phyloP scores from a whole-genome alignment of 2,113 vertebrate species.

The Chloropsis cyanopogon region DNA sequence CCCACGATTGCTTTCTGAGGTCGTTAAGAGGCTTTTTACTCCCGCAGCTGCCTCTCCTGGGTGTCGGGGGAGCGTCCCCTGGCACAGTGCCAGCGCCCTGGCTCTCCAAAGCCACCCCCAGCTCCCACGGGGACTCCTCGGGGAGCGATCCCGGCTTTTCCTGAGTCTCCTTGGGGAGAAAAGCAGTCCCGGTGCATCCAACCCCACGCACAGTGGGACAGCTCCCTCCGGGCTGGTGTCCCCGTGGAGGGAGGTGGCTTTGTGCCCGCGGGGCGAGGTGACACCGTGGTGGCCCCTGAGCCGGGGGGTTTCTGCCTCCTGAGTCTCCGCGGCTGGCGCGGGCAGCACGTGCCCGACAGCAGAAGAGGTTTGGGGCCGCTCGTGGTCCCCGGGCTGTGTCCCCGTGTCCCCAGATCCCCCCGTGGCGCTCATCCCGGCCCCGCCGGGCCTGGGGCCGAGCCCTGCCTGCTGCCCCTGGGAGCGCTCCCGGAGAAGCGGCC shows the following conservation, averaged over 20 bases:
- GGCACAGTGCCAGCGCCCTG: neutral
- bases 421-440: neutral
- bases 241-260: neutral
- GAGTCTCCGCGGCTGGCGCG: neutral
- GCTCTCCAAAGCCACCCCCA: neutral
- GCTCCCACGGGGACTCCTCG: rapidly evolving
- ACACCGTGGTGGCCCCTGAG: rapidly evolving
- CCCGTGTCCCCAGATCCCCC: rapidly evolving
- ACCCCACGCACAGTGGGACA: rapidly evolving
- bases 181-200: rapidly evolving
- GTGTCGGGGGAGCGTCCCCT: neutral
- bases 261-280: neutral
- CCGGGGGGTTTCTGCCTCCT: neutral
- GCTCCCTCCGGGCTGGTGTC: rapidly evolving
- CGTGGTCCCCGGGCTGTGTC: neutral
- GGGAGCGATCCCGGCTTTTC: neutral
- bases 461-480: rapidly evolving
- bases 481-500: neutral
- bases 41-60: neutral
- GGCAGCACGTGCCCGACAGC: neutral
- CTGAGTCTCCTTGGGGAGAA: rapidly evolving
- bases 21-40: neutral
- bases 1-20: neutral
- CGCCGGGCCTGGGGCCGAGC: neutral
- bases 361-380: neutral